Conservation (phyloP, 2,113 vertebrate species). For the Nymphicus hollandicus region DNA sequence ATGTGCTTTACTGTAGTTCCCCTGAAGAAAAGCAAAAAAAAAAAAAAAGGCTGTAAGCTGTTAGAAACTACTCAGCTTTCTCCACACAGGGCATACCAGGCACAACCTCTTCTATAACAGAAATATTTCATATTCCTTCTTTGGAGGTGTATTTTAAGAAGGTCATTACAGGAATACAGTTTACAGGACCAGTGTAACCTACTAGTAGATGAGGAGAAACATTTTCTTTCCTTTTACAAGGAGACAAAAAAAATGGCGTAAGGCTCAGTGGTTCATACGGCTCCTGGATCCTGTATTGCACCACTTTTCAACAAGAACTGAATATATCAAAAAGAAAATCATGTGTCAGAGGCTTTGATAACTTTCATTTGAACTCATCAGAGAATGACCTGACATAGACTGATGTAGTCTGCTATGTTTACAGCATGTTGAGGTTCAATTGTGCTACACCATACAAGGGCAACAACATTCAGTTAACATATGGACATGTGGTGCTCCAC, state of each 20-base stretch:
- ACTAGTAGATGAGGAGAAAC: neutral
- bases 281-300: neutral
- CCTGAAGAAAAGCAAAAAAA: fast-evolving
- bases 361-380: neutral
- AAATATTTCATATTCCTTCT: neutral
- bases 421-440: neutral
- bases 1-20: neutral
- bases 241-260: neutral
- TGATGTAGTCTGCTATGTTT: neutral
- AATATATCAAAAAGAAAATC: neutral
- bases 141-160: neutral
- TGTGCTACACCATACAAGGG: neutral
- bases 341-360: neutral
- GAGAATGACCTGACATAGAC: neutral
- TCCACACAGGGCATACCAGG: neutral
- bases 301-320: neutral
- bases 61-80: neutral
- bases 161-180: neutral
- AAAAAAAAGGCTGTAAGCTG: neutral
- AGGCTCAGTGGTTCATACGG: neutral
- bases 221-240: neutral
- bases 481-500: neutral
- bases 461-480: neutral
- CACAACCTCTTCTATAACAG: neutral
- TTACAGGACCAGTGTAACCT: neutral